Evolutionary conservation across 2,888 invertebrate species (phyloP), one percentile per base, ranked within the genome.

Genomic region (Blera fallax): DNA sequence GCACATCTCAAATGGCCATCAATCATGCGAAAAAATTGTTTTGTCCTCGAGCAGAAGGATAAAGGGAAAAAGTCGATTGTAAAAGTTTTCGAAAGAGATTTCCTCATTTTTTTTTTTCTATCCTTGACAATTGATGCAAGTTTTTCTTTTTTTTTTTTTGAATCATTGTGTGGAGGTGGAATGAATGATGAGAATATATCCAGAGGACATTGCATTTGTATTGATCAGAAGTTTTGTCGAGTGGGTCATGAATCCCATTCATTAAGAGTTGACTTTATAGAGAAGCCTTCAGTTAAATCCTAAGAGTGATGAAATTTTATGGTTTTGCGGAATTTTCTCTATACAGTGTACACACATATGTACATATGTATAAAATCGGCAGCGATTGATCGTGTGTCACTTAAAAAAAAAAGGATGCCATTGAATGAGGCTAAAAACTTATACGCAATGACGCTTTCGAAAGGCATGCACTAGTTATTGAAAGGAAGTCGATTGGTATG

Each of bases 11-110:
- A 73, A 79, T 70, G 52, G 58, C 62, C 52, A 85, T 85, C 84
- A 85, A 85, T 85, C 84, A 85, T 80, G 45, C 6, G 65, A 72
- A 32, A 62, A 40, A 72, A 72, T 43, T 60, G 10, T 14, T 34
- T 11, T 14, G 56, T 40, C 40, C 24, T 50, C 14, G 32, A 27
- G 48, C 24, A 14, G 18, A 14, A 14, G 14, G 11, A 64, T 16
- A 50, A 52, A 54, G 50, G 14, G 56, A 69, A 65, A 58, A 79
- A 69, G 64, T 64, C 62, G 54, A 78, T 65, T 72, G 56, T 34
- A 34, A 56, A 74, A 64, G 48, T 50, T 56, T 18, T 65, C 16
- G 21, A 64, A 58, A 48, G 48, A 21, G 40, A 50, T 64, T 76
- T 65, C 4, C 37, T n/a, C n/a, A n/a, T n/a, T 4, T 48, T 73